A percentile compares a stretch with the other conserved stretches of the same genome.
phyloP scores from a whole-genome alignment of 2,113 vertebrate genomes.

The Erinaceus europaeus region DNA sequence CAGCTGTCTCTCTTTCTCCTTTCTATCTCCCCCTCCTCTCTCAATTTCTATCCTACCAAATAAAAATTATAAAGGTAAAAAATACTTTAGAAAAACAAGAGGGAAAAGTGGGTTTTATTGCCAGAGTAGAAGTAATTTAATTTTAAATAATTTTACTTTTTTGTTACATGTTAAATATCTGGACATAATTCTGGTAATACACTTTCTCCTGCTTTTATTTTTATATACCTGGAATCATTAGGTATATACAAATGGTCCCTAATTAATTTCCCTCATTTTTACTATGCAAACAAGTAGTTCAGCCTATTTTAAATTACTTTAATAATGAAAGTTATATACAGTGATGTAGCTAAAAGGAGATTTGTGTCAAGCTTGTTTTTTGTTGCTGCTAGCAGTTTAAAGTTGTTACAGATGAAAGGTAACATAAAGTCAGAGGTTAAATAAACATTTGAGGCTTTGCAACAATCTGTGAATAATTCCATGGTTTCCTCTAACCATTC shows the following conservation, averaged over 20 bases:
- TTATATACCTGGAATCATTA: slow-evolving; percentile 53
- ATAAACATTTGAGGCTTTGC: slow-evolving; percentile 84
- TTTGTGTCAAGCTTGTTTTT: no score
- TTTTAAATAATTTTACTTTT: neutral
- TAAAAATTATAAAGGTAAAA: no score
- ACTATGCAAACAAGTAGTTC: slow-evolving; percentile 81
- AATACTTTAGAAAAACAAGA: no score
- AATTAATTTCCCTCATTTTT: slow-evolving; percentile 70
- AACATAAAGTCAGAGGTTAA: slow-evolving; percentile 84
- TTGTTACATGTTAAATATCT: neutral
- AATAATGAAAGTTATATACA: slow-evolving; percentile 85
- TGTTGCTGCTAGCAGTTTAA: no score
- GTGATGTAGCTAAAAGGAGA: slow-evolving; percentile 77
- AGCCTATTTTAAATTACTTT: slow-evolving; percentile 80
- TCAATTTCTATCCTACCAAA: no score
- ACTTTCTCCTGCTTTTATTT: slow-evolving; percentile 31
- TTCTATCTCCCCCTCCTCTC: no score
- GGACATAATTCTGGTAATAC: neutral
- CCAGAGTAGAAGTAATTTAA: neutral
- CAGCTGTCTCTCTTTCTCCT: no score
- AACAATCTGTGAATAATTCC: slow-evolving; percentile 82
- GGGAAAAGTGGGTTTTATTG: neutral
- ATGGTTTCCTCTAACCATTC: slow-evolving; percentile 67
- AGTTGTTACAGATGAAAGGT: slow-evolving; percentile 79
- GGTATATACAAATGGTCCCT: slow-evolving; percentile 60